Evolutionary conservation across 2,888 invertebrate genomes (phyloP).

Genomic region (Melanchra persicariae): DNA sequence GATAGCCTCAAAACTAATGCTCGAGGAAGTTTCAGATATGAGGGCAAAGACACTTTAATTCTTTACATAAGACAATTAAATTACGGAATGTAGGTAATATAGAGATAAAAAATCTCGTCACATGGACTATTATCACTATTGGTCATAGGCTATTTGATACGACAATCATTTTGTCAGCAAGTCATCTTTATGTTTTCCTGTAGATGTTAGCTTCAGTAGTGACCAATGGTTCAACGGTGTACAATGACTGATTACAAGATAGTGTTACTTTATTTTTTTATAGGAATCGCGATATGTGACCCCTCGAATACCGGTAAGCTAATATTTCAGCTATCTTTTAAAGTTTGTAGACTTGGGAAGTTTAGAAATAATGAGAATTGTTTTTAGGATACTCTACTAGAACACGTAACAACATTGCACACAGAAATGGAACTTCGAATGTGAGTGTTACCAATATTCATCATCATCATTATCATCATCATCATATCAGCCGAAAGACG

Average conservation of each 20-base stretch:
- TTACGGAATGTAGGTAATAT: slow-evolving; percentile 48
- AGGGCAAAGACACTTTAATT: slow-evolving; percentile 55
- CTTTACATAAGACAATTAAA: slow-evolving; percentile 36
- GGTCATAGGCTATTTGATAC: slow-evolving; percentile 65
- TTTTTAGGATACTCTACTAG: slow-evolving; percentile 41
- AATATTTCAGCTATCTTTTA: not conserved
- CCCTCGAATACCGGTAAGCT: slow-evolving; percentile 51
- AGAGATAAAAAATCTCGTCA: slow-evolving; percentile 47
- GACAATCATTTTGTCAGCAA: slow-evolving; percentile 38
- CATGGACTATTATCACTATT: slow-evolving; percentile 50
- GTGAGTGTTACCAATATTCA: slow-evolving; percentile 48
- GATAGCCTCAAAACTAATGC: slow-evolving; percentile 25
- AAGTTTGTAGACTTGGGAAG: not conserved
- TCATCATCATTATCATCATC: too few species aligned
- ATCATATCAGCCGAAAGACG: too few species aligned
- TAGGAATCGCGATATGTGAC: slow-evolving; percentile 53
- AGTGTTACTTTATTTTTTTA: slow-evolving; percentile 49
- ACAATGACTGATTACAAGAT: slow-evolving; percentile 59
- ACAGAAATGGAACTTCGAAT: slow-evolving; percentile 31
- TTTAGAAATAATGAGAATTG: slow-evolving; percentile 25
- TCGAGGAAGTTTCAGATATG: slow-evolving; percentile 35
- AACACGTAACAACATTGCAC: slow-evolving; percentile 8
- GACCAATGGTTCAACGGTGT: slow-evolving; percentile 36
- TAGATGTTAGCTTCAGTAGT: slow-evolving; percentile 47
- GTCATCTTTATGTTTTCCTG: slow-evolving; percentile 35